Percentiles rank a stretch among this genome's conserved stretches.
Conservation (phyloP, 1,140 invertebrate species). For the Aphidius ervi region DNA sequence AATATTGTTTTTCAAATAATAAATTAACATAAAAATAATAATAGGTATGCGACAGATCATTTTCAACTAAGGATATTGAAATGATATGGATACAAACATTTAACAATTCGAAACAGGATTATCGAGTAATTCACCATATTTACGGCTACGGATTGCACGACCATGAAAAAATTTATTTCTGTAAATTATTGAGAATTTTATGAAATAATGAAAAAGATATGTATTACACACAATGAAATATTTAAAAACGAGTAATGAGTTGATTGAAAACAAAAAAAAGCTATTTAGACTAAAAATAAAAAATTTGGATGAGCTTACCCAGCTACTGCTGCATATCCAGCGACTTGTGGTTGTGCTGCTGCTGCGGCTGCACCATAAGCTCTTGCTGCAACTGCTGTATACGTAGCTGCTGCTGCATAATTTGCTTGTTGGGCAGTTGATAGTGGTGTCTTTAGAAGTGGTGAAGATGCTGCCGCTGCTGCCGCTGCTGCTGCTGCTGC, state of each 20-base stretch:
- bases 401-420: conserved; percentile 77
- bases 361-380: conserved; percentile 66
- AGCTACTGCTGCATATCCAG: conserved; percentile 64
- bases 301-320: conserved; percentile 55
- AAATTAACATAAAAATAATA: too few species aligned
- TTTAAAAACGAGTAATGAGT: background rate
- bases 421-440: conserved; percentile 68
- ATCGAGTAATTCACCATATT: conserved; percentile 2
- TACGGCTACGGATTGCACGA: conserved; percentile 10
- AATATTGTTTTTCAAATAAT: too few species aligned
- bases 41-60: too few species aligned
- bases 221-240: too few species aligned
- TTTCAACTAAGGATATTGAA: too few species aligned
- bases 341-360: conserved; percentile 60
- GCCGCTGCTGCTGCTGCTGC: conserved; percentile 47
- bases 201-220: too few species aligned
- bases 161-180: conserved; percentile 5
- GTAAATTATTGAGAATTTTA: background rate
- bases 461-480: conserved; percentile 66
- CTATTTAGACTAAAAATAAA: background rate
- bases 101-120: conserved; percentile 1
- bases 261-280: background rate
- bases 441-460: conserved; percentile 65
- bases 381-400: conserved; percentile 75
- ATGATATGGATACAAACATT: conserved; percentile 10